Evolutionary conservation across 2,113 vertebrate genomes (phyloP).

Genomic region (Isichthys henryi): DNA sequence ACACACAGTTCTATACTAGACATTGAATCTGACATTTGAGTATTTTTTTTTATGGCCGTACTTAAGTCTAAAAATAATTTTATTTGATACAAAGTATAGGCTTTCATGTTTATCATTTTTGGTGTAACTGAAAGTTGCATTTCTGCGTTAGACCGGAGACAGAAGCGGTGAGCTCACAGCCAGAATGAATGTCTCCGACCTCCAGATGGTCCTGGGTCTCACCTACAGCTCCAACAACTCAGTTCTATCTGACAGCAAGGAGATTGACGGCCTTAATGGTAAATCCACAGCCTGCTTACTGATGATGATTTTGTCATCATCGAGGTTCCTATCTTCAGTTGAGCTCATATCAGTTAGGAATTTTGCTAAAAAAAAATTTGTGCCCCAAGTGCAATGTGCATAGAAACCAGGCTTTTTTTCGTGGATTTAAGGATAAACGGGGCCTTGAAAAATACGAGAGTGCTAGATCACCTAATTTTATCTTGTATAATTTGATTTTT

Average conservation of each 20-base stretch:
- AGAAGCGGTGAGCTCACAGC: conserved; percentile 89
- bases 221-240: conserved; percentile 87
- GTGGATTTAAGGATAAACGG: not conserved
- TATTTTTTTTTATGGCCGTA: not conserved
- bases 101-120: not conserved
- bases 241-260: conserved; percentile 72
- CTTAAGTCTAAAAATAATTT: not conserved
- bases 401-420: not conserved
- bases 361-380: too few relatives aligned
- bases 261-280: conserved; percentile 69
- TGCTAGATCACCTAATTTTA: not conserved
- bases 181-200: conserved; percentile 87
- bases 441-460: not conserved
- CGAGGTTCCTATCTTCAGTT: not conserved
- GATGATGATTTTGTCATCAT: not conserved
- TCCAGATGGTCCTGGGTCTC: conserved; percentile 84
- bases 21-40: not conserved
- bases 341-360: not conserved
- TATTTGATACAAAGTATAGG: not conserved
- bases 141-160: conserved; percentile 66
- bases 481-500: too few relatives aligned
- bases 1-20: not conserved
- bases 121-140: not conserved
- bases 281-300: conserved; percentile 20
- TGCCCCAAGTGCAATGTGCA: not conserved